phyloP scores from a whole-genome alignment of 64 coral and sea anemone genomes.

The Porites australiensis region DNA sequence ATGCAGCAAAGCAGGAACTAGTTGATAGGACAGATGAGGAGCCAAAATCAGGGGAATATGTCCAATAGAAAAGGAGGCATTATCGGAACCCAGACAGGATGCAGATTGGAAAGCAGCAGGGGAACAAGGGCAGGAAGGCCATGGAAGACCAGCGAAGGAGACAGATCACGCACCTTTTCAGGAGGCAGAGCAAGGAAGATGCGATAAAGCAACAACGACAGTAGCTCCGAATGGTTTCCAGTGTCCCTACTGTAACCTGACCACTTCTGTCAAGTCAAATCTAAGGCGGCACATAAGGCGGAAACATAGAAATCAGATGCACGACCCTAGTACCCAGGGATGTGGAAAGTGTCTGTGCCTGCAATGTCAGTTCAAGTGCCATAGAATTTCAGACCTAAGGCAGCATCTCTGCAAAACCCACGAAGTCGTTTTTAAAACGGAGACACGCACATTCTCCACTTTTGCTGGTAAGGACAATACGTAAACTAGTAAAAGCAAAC shows the following conservation, averaged over 20 bases:
- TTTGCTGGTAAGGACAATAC: not conserved
- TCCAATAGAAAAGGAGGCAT: not conserved
- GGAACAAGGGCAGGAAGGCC: not conserved
- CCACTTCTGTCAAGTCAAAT: constrained; percentile 42
- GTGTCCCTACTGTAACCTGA: constrained; percentile 36
- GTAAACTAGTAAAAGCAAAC: not conserved
- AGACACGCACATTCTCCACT: constrained; percentile 14
- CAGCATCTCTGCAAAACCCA: constrained; percentile 34
- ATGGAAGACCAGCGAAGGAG: not conserved
- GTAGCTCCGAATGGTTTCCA: not conserved
- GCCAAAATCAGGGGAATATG: not conserved
- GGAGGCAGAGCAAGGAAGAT: not conserved
- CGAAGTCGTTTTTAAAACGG: constrained; percentile 33
- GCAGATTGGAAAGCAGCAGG: not conserved
- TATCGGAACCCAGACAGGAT: not conserved
- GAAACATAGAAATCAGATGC: not conserved
- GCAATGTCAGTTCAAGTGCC: constrained; percentile 35
- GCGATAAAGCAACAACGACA: not conserved
- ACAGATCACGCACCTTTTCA: not conserved
- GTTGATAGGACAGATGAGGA: not conserved
- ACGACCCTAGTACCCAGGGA: not conserved
- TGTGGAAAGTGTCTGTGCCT: constrained; percentile 32
- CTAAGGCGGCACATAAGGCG: constrained; percentile 51
- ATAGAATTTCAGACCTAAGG: constrained; percentile 33
- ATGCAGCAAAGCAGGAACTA: not conserved